phyloP scores from a whole-genome alignment of 2,113 vertebrate species.

The Syngnathus floridae region DNA sequence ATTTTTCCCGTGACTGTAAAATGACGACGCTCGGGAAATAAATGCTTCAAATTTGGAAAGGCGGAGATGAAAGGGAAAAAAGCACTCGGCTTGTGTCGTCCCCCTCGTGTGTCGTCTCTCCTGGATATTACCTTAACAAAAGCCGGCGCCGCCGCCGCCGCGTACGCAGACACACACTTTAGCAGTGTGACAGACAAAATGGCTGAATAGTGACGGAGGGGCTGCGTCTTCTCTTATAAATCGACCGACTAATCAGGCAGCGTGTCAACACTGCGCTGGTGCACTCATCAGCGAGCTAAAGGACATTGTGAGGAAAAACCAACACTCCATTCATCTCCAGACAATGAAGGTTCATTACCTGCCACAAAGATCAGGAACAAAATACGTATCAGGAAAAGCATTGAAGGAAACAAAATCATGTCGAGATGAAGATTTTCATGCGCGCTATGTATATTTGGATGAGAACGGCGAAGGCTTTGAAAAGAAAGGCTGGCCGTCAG shows the following conservation, averaged over 20 bases:
- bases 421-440: background rate
- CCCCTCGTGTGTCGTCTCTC: constrained; percentile 30
- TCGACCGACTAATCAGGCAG: constrained; percentile 62
- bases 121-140: constrained; percentile 65
- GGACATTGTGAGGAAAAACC: constrained; percentile 57
- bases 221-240: constrained; percentile 57
- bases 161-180: constrained; percentile 41
- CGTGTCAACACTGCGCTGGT: constrained; percentile 63
- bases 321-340: constrained; percentile 42
- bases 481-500: constrained; percentile 33
- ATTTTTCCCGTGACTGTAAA: constrained; percentile 12
- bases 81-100: constrained; percentile 29
- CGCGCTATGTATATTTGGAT: constrained; percentile 1
- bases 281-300: constrained; percentile 35
- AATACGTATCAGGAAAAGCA: constrained; percentile 6
- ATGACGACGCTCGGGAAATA: constrained; percentile 7
- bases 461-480: constrained; percentile 23
- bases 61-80: constrained; percentile 11
- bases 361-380: background rate
- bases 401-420: constrained; percentile 1
- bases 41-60: constrained; percentile 9
- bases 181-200: constrained; percentile 64
- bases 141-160: constrained; percentile 26
- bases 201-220: constrained; percentile 67
- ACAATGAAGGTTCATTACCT: constrained; percentile 23